phyloP scores from a whole-genome alignment of 2,888 invertebrate genomes.

The Cataglyphis albicans region DNA sequence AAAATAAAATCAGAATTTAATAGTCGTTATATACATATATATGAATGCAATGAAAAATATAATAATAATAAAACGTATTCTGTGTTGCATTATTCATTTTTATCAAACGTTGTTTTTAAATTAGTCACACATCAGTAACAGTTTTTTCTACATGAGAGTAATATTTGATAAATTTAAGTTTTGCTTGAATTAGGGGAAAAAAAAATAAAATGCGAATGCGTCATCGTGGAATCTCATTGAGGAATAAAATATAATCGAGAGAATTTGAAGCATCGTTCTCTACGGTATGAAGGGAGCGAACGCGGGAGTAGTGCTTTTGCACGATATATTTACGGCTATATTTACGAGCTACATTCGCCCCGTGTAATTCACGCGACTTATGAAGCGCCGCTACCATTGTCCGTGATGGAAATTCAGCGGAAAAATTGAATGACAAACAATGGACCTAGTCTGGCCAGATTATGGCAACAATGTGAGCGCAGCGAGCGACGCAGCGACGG shows the following conservation, averaged over 20 bases:
- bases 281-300: conserved; percentile 49
- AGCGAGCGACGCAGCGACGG: conserved; percentile 63
- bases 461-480: conserved; percentile 76
- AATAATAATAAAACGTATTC: background rate
- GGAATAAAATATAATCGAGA: conserved; percentile 5
- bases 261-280: conserved; percentile 40
- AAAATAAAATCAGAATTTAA: background rate
- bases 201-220: background rate
- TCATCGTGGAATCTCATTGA: conserved; percentile 5
- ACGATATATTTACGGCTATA: conserved; percentile 75
- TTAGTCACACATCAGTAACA: background rate
- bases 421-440: conserved; percentile 80
- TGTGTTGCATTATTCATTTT: conserved; percentile 20
- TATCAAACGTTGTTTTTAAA: background rate
- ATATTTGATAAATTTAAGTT: conserved; percentile 23
- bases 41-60: background rate
- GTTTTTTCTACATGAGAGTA: conserved; percentile 15
- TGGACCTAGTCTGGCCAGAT: conserved; percentile 74
- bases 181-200: background rate
- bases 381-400: conserved; percentile 69
- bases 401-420: conserved; percentile 71
- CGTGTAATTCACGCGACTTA: conserved; percentile 76
- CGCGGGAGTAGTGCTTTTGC: conserved; percentile 69
- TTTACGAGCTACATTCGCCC: conserved; percentile 78
- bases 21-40: background rate